Base-by-base conservation (phyloP, 2,113 vertebrate genomes). In the Quiscalus mexicanus region DNA sequence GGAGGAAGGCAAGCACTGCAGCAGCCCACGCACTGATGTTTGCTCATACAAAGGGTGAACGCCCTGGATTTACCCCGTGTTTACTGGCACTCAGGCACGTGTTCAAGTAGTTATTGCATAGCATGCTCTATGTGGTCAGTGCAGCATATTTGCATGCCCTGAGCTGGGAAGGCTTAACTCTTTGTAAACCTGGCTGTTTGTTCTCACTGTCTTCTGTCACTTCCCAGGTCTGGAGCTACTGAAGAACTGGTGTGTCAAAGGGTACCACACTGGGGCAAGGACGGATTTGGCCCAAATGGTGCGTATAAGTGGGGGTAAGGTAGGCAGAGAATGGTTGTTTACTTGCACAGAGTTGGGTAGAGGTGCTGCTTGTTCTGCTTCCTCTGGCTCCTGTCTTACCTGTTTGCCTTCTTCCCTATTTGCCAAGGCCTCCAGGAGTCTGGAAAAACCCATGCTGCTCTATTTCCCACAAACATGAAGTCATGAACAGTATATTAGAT, bases 211-310 rank as follows among this genome's bases (percentile, higher is more conserved):
- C 63, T 95, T 87, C 50, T 75, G 49, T 79, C 24, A 19, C 55
- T 89, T 91, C 31, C 25, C 67, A 98, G 98, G 98, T 79, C 95
- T 98, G 78, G 98, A 98, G 62, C 93, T 98, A 15, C 97, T 98
- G 87, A 98, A 97, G 95, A 98, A 83, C 41, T 98, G 98, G 97
- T 98, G 98, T 95, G 91, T 97, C 85, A 97, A 98, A 96, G 98
- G 98, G 16, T 98, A 97, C 96, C 98, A 98, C 83, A 82, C 93
- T 17, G 60, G 98, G 35, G n/a, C 94, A 76, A 92, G 93, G 42
- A 87, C 3, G 1, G 97, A 98, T 85, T 96, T 97, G 77, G 95
- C 96, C 39, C 97, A 97, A 50, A 25, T 71, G 97, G 98, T 98
- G 50, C 65, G 98, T 95, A 67, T 84, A 76, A 64, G 60, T 75